phyloP scores from a whole-genome alignment of 92 coral and sea anemone genomes.

The Porites divaricata region DNA sequence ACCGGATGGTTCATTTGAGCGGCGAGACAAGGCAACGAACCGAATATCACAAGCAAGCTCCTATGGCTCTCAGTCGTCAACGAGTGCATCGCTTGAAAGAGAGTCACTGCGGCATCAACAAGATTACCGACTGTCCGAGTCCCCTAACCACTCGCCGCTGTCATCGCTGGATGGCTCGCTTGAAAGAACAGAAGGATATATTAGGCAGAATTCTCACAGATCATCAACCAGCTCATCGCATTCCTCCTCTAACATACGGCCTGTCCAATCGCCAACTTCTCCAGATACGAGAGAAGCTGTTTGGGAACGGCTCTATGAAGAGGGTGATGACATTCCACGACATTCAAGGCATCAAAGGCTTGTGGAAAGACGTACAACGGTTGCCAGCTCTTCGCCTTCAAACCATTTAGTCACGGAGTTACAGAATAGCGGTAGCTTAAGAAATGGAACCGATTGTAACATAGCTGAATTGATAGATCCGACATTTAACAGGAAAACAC shows the following conservation, averaged over 20 bases:
- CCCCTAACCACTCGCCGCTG: constrained; percentile 56
- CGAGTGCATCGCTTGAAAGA: constrained; percentile 18
- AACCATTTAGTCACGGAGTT: constrained; percentile 53
- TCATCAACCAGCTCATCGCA: constrained; percentile 70
- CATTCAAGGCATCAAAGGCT: constrained; percentile 47
- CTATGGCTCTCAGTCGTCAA: constrained; percentile 49
- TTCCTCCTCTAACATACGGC: constrained; percentile 63
- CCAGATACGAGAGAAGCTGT: constrained; percentile 73
- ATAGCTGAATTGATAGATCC: constrained; percentile 97
- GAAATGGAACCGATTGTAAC: constrained; percentile 65
- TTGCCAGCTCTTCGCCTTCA: constrained; percentile 60
- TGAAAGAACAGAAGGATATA: constrained; percentile 37
- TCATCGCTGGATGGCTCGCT: constrained; percentile 70
- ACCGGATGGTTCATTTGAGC: constrained; percentile 27
- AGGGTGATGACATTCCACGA: constrained; percentile 55
- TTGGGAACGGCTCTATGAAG: constrained; percentile 88
- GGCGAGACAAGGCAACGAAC: constrained; percentile 21
- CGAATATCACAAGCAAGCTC: constrained; percentile 43
- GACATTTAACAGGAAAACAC: constrained; percentile 71
- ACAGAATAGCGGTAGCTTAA: neutral
- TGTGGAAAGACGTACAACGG: constrained; percentile 64
- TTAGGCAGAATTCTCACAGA: constrained; percentile 21
- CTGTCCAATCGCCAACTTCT: constrained; percentile 48
- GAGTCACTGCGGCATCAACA: neutral
- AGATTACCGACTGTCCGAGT: constrained; percentile 12